phyloP scores from a whole-genome alignment of 2,888 invertebrate species.

The Synanthedon vespiformis region DNA sequence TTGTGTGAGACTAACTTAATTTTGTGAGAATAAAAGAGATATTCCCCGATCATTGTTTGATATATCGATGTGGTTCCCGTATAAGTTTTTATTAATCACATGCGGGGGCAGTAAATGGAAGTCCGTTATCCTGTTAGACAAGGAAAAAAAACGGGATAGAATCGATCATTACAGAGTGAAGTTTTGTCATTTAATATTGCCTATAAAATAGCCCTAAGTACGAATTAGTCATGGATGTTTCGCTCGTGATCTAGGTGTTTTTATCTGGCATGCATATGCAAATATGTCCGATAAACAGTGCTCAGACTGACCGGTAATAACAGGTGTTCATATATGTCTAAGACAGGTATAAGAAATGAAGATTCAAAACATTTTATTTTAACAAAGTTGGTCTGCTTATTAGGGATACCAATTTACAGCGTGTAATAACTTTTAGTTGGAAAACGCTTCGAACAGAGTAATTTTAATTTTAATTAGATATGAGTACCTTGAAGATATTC shows the following conservation, averaged over 20 bases:
- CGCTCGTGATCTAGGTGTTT: constrained; percentile 35
- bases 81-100: constrained; percentile 18
- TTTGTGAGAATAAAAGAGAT: constrained; percentile 58
- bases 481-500: too few species aligned
- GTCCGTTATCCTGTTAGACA: constrained; percentile 4
- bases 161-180: constrained; percentile 3
- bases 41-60: constrained; percentile 41
- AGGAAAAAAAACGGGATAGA: constrained; percentile 4
- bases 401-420: constrained; percentile 9
- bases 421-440: constrained; percentile 8
- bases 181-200: constrained; percentile 2
- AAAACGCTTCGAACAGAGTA: neutral
- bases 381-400: constrained; percentile 11
- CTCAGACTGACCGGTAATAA: constrained; percentile 20
- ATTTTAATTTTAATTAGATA: neutral
- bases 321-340: constrained; percentile 26
- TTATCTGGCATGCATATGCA: constrained; percentile 44
- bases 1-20: constrained; percentile 65
- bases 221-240: constrained; percentile 42
- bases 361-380: constrained; percentile 13
- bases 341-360: constrained; percentile 12
- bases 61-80: constrained; percentile 34
- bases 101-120: constrained; percentile 6
- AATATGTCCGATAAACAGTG: constrained; percentile 37
- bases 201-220: neutral